Evolutionary conservation across 2,113 vertebrate species (phyloP).

Genomic region (Vulpes ferrilata): DNA sequence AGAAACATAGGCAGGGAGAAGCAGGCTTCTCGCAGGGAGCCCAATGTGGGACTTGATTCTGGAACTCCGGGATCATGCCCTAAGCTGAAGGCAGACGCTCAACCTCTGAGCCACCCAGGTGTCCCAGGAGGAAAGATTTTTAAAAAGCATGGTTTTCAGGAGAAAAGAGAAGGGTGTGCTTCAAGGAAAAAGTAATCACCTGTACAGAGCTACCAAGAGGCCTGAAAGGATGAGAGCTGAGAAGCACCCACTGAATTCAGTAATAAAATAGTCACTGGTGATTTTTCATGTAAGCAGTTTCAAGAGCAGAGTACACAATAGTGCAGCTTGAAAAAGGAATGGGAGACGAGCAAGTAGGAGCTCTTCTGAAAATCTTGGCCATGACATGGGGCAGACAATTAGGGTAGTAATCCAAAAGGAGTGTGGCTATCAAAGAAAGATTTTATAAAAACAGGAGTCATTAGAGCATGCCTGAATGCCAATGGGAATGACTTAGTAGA

Average conservation of each 20-base stretch:
- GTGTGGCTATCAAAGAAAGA: background rate
- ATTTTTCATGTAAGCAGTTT: background rate
- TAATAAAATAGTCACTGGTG: background rate
- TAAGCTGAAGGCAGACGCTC: no score
- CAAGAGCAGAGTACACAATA: background rate
- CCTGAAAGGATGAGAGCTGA: background rate
- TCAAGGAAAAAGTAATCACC: background rate
- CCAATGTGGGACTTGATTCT: no score
- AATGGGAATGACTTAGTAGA: background rate
- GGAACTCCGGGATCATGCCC: no score
- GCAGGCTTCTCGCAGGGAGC: no score
- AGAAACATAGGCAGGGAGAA: no score
- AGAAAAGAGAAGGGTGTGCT: conserved; percentile 4
- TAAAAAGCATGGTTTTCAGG: background rate
- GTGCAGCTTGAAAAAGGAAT: background rate
- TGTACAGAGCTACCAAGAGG: background rate
- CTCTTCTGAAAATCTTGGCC: background rate
- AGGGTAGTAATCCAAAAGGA: background rate
- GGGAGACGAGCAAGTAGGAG: background rate
- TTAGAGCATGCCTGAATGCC: background rate
- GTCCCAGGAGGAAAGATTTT: background rate
- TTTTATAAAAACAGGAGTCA: conserved; percentile 14
- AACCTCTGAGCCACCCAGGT: no score
- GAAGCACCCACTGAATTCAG: background rate
- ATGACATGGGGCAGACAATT: background rate